A percentile compares a stretch with the other conserved stretches of the same genome.
Conservation (phyloP, 2,888 invertebrate genomes). For the Perizoma flavofasciatum region DNA sequence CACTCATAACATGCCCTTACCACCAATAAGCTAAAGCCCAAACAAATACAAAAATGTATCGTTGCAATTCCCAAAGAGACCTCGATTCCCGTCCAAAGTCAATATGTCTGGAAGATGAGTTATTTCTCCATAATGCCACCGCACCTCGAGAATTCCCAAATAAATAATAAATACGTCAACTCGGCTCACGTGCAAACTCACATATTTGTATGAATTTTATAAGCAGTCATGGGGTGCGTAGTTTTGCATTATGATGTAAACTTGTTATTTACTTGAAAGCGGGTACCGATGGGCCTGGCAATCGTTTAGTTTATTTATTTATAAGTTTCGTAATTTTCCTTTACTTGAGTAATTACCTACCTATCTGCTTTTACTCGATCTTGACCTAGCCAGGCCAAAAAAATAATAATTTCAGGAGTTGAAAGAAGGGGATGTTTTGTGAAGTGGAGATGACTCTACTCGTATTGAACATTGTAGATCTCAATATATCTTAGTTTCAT, state of each 20-base stretch:
- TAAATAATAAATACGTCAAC: constrained; percentile 82
- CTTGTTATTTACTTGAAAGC: background rate
- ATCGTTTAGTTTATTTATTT: no score
- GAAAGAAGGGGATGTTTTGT: no score
- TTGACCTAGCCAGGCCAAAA: no score
- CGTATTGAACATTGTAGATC: no score
- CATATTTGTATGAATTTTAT: constrained; percentile 63
- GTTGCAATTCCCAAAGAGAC: constrained; percentile 72
- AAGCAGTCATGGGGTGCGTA: constrained; percentile 44
- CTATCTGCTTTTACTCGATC: no score
- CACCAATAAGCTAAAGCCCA: constrained; percentile 16
- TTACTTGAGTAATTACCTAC: no score
- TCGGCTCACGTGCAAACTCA: constrained; percentile 41
- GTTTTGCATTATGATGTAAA: background rate
- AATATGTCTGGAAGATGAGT: constrained; percentile 79
- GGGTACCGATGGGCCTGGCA: no score
- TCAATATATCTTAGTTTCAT: no score
- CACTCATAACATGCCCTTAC: constrained; percentile 10
- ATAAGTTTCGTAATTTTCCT: no score
- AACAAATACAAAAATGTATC: constrained; percentile 33
- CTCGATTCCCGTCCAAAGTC: constrained; percentile 70
- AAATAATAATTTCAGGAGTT: no score
- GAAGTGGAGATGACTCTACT: no score
- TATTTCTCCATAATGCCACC: constrained; percentile 73
- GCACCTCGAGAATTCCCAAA: constrained; percentile 75